Evolutionary conservation across 2,797 vertebrate species (phyloP).

Genomic region (Emys orbicularis): DNA sequence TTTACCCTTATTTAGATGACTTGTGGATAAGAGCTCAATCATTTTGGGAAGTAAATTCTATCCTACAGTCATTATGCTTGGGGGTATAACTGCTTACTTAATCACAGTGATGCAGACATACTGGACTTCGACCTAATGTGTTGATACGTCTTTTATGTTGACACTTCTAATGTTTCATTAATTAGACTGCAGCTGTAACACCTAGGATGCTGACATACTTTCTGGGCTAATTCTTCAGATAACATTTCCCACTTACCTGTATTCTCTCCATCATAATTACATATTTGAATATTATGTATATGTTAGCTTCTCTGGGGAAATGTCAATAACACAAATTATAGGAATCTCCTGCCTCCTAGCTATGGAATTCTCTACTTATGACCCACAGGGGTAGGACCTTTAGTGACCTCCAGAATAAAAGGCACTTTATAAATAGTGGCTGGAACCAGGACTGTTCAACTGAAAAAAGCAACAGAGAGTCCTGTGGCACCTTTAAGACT

Average conservation of each 20-base stretch:
- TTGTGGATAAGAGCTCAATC: neutral
- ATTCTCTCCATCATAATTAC: neutral
- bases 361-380: neutral
- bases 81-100: rapidly evolving
- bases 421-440: neutral
- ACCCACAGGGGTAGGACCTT: neutral
- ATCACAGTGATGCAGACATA: neutral
- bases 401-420: neutral
- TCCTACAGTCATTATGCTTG: neutral
- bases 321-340: rapidly evolving
- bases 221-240: neutral
- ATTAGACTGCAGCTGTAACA: neutral
- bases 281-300: neutral
- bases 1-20: neutral
- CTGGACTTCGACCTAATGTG: neutral
- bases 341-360: rapidly evolving
- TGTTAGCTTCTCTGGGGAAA: neutral
- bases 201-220: neutral
- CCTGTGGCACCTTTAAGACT: no score
- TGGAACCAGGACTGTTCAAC: neutral
- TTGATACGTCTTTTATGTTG: neutral
- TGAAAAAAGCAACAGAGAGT: neutral
- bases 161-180: neutral
- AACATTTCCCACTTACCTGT: neutral
- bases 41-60: neutral